These are phyloP conservation scores for Orthonevra nobilis DNA, from an alignment of 2,888 invertebrate species.

Conservation along the genomic window DNA sequence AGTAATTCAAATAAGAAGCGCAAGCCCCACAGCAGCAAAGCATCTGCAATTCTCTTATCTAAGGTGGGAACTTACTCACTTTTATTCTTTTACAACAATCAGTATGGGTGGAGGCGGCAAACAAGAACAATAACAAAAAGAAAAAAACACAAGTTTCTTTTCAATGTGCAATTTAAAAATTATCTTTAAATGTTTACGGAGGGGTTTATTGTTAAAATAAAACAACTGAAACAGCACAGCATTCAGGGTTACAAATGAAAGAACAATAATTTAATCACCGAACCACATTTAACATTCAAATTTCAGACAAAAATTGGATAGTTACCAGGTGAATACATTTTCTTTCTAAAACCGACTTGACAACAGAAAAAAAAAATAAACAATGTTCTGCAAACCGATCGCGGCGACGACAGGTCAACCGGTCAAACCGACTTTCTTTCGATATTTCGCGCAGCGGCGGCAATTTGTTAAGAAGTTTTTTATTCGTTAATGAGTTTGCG, in stretches of 20 bases:
- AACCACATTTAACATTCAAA: constrained; percentile 63
- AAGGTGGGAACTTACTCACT: constrained; percentile 28
- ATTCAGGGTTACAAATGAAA: constrained; percentile 41
- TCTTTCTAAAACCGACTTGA: too few relatives aligned
- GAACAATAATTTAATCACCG: constrained; percentile 51
- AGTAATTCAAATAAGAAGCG: constrained; percentile 23
- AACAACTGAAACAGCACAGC: constrained; percentile 53
- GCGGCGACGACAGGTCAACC: constrained; percentile 30
- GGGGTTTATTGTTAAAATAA: too few relatives aligned
- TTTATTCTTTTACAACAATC: constrained; percentile 49
- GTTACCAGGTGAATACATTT: constrained; percentile 70
- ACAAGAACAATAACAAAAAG: constrained; percentile 52
- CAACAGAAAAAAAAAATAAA: too few relatives aligned
- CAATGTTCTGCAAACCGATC: constrained; percentile 6
- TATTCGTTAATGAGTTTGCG: constrained; percentile 6
- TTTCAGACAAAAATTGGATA: constrained; percentile 44
- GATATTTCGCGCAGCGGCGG: constrained; percentile 11
- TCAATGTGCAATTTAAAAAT: constrained; percentile 44
- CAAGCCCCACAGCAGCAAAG: constrained; percentile 13
- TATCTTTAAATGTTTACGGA: too few relatives aligned
- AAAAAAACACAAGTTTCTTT: constrained; percentile 26
- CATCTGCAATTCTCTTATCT: constrained; percentile 17
- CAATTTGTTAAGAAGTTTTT: constrained; percentile 16
- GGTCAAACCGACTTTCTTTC: constrained; percentile 47
- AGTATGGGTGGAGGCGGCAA: constrained; percentile 24